Evolutionary conservation across 2,113 vertebrate genomes (phyloP), one percentile per base, ranked within the genome.

Genomic region (Channa argus): DNA sequence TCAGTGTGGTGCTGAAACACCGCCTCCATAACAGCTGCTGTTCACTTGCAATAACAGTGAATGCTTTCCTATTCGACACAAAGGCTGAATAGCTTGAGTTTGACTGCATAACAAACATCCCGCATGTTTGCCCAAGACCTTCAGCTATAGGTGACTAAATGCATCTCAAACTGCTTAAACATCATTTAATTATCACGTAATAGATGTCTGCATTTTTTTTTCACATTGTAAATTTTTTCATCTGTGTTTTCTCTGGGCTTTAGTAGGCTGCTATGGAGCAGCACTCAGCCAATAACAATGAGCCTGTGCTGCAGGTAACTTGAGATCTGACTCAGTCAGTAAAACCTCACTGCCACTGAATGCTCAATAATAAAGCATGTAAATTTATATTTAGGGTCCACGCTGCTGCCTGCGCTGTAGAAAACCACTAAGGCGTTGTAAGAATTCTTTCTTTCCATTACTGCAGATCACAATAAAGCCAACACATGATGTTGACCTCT

Each of bases 1-100:
- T 38, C 14, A 2, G 36, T 1, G 54, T 53, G 80, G 84, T 88
- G 80, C 91, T 91, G 89, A 90, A 88, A 65, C 41, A 41, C 37
- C 39, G 39, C 39, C 39, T 4, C 34, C 5, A 4, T 36, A 33
- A 6, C 64, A 11, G 3, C 12, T 15, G 34, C 10, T 45, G 59
- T 45, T 46, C 55, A 24, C 24, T n/a, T 62, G 38, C 37, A 60
- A 11, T 77, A 47, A 58, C 50, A 59, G 5, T n/a, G 8, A 47
- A 13, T 37, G 3, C 9, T 49, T 38, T 5, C 0, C 24, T 46
- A 8, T 60, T 54, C n/a, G 1, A 50, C 9, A 12, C n/a, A 50
- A 59, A 36, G 2, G 6, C 4, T n/a, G n/a, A n/a, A n/a, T n/a
- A n/a, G n/a, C 62, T 5, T 24, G 24, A 24, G 24, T 24, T 24